Evolutionary conservation across 92 coral and sea anemone species (phyloP).

Genomic region (Paragorgia papillata): DNA sequence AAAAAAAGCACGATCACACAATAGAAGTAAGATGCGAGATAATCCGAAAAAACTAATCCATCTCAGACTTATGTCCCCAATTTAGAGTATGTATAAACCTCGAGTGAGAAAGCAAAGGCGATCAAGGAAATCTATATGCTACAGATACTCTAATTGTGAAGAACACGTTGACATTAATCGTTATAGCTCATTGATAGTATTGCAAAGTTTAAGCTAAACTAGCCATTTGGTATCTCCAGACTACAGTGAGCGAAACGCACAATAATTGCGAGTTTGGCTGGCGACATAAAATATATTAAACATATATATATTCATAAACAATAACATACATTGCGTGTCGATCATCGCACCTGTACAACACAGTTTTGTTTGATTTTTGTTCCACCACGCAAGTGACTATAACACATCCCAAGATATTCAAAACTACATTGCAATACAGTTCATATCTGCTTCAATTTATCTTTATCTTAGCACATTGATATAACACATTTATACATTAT

Average conservation of each 20-base stretch:
- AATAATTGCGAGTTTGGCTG: not conserved
- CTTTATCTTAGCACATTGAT: conserved; percentile 38
- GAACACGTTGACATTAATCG: not conserved
- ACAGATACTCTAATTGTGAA: not conserved
- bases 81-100: conserved; percentile 6
- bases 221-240: too few relatives aligned
- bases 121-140: not conserved
- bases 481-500: conserved; percentile 23
- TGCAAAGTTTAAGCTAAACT: not conserved
- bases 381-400: not conserved
- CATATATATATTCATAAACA: conserved; percentile 16
- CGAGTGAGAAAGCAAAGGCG: too few relatives aligned
- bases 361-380: conserved; percentile 6
- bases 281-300: conserved; percentile 29
- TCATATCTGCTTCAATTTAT: conserved; percentile 9
- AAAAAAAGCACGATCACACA: conserved; percentile 25
- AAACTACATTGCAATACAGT: not conserved
- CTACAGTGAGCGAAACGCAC: conserved; percentile 1
- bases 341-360: conserved; percentile 17
- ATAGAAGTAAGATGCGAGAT: conserved; percentile 14
- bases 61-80: not conserved
- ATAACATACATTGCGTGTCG: conserved; percentile 5
- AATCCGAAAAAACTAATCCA: conserved; percentile 10
- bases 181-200: not conserved
- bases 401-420: not conserved